Conservation (phyloP, 2,113 vertebrate species). For the Hippocampus abdominalis region DNA sequence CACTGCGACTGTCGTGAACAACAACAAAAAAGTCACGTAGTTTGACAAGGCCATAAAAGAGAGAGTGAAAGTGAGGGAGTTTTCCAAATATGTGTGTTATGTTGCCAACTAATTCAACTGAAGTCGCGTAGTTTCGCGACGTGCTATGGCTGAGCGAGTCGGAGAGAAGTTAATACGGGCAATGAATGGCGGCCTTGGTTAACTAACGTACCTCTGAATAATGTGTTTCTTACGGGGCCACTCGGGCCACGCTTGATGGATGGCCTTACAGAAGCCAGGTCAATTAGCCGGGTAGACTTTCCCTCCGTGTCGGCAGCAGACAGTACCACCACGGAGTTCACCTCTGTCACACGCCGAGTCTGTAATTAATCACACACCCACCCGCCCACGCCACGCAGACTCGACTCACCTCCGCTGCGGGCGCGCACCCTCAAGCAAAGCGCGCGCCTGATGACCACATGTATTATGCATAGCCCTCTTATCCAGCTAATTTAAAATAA, state of each 20-base stretch:
- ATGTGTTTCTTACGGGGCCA: slow-evolving; percentile 66
- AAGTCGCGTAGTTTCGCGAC: not conserved
- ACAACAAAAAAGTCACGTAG: too few species aligned
- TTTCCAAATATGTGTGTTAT: slow-evolving; percentile 1
- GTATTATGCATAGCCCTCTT: slow-evolving; percentile 23
- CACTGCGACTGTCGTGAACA: too few species aligned
- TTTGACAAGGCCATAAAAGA: too few species aligned
- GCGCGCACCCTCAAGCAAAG: not conserved
- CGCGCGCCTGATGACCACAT: not conserved
- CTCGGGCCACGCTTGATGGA: slow-evolving; percentile 71
- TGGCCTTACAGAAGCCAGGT: slow-evolving; percentile 75
- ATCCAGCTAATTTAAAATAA: slow-evolving; percentile 61
- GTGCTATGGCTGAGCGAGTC: slow-evolving; percentile 11
- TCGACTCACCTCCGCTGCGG: not conserved
- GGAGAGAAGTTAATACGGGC: slow-evolving; percentile 46
- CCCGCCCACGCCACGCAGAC: slow-evolving; percentile 42
- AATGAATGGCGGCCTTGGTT: slow-evolving; percentile 61
- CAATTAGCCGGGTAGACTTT: slow-evolving; percentile 73
- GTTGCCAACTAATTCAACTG: not conserved
- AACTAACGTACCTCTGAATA: slow-evolving; percentile 72
- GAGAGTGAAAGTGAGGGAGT: too few species aligned
- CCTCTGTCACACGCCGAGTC: slow-evolving; percentile 60
- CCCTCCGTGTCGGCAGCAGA: slow-evolving; percentile 57
- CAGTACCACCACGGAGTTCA: slow-evolving; percentile 51
- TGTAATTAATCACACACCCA: slow-evolving; percentile 75